Conservation (phyloP, 2,888 invertebrate species). For the Elmis aenea region DNA sequence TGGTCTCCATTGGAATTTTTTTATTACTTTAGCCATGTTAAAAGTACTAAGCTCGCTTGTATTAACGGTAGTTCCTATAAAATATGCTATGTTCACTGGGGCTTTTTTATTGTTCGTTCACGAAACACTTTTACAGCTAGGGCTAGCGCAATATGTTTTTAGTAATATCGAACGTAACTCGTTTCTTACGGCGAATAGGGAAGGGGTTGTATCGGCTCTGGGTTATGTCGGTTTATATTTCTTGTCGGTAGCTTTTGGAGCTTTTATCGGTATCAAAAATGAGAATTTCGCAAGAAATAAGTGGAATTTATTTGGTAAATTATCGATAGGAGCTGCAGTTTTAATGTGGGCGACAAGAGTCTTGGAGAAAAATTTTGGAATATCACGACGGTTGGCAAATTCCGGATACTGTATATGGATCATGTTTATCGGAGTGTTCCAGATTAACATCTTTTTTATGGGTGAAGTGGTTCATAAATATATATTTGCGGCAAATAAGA, state of each 20-base stretch:
- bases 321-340: conserved; percentile 11
- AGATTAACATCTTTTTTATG: conserved; percentile 53
- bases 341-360: conserved; percentile 49
- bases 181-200: conserved; percentile 79
- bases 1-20: conserved; percentile 98
- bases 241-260: conserved; percentile 62
- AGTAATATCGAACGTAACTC: conserved; percentile 52
- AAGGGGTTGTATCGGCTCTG: conserved; percentile 79
- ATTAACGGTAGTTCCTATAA: conserved; percentile 51
- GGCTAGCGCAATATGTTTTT: conserved; percentile 68
- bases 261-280: conserved; percentile 47
- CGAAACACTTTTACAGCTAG: conserved; percentile 58
- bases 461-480: conserved; percentile 48
- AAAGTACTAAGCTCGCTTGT: conserved; percentile 67
- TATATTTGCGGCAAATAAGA: conserved; percentile 28
- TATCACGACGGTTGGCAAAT: conserved; percentile 81
- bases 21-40: conserved; percentile 83
- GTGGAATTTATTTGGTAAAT: conserved; percentile 14
- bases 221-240: conserved; percentile 85
- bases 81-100: conserved; percentile 53
- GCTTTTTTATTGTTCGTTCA: conserved; percentile 56
- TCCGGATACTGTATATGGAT: conserved; percentile 76
- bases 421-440: conserved; percentile 57
- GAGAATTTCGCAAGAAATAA: conserved; percentile 13
- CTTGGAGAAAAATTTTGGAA: conserved; percentile 51